A percentile compares a stretch with the other conserved stretches of the same genome.
These are phyloP conservation scores for Lagorchestes hirsutus DNA, from an alignment of 2,797 vertebrate species.

Conservation along the genomic window DNA sequence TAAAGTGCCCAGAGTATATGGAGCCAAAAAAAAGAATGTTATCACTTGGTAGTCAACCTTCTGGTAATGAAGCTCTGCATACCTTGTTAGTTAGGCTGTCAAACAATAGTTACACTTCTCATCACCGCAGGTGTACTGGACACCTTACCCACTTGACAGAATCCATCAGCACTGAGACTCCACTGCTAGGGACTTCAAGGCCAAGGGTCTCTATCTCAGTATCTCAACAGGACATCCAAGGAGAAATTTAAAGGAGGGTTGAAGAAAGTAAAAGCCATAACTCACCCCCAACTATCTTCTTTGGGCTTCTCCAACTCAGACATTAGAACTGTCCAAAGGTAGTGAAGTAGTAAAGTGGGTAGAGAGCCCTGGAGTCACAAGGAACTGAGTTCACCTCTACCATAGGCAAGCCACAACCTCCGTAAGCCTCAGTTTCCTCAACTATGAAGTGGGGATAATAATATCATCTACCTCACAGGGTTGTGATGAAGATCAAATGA, in stretches of 20 bases:
- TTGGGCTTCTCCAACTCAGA: not conserved
- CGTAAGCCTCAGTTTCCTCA: not conserved
- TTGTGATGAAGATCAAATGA: not conserved
- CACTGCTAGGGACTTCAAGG: not conserved
- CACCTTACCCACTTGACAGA: not conserved
- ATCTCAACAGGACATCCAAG: not conserved
- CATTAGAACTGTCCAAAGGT: not conserved
- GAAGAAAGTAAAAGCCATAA: not conserved
- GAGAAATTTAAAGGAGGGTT: not conserved
- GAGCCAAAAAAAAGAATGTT: not conserved
- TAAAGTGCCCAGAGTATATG: not conserved
- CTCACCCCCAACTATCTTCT: not conserved
- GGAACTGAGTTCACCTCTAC: not conserved
- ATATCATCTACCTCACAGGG: not conserved
- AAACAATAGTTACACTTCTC: not conserved
- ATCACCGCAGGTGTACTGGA: not conserved
- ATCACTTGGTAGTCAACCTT: not conserved
- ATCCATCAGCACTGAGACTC: not conserved
- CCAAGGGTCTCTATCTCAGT: accelerated
- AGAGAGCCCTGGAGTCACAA: not conserved
- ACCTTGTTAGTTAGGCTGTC: not conserved
- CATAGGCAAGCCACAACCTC: not conserved
- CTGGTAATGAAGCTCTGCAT: not conserved
- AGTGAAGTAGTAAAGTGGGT: not conserved
- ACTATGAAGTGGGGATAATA: not conserved